Conservation (phyloP, 2,797 vertebrate genomes). For the Podarcis lilfordi region DNA sequence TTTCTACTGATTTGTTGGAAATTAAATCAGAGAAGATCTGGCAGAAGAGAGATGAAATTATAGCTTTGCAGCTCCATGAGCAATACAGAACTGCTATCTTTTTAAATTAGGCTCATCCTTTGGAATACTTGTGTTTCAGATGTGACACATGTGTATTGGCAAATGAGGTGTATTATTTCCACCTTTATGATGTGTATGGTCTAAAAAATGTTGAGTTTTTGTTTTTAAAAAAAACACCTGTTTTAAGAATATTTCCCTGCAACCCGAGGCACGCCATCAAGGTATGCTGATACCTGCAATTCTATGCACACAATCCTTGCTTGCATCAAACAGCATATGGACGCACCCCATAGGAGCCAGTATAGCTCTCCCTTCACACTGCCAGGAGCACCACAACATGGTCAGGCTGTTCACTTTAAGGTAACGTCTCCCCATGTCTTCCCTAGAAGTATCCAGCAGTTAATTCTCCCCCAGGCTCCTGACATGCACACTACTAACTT, state of each 20-base stretch:
- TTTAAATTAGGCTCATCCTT: constrained; percentile 49
- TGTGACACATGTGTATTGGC: constrained; percentile 55
- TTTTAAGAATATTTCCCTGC: background rate
- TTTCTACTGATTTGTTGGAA: constrained; percentile 17
- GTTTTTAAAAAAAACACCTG: background rate
- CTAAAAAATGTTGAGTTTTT: background rate
- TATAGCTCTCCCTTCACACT: background rate
- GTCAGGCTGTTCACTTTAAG: background rate
- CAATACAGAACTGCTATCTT: constrained; percentile 47
- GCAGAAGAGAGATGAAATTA: constrained; percentile 56
- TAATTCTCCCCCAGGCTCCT: background rate
- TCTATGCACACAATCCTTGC: background rate
- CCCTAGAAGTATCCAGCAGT: background rate
- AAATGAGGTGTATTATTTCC: constrained; percentile 52
- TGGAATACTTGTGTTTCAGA: constrained; percentile 55
- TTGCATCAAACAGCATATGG: background rate
- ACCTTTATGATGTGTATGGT: constrained; percentile 4
- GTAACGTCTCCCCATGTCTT: background rate
- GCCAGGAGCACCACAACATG: background rate
- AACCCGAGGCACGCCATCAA: background rate
- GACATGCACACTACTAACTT: background rate
- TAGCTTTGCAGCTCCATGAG: constrained; percentile 33
- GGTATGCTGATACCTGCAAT: background rate
- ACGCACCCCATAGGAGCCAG: background rate
- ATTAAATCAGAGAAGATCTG: constrained; percentile 42